Base-by-base conservation (phyloP, 2,888 invertebrate species). In the Drosophila ustulata region DNA sequence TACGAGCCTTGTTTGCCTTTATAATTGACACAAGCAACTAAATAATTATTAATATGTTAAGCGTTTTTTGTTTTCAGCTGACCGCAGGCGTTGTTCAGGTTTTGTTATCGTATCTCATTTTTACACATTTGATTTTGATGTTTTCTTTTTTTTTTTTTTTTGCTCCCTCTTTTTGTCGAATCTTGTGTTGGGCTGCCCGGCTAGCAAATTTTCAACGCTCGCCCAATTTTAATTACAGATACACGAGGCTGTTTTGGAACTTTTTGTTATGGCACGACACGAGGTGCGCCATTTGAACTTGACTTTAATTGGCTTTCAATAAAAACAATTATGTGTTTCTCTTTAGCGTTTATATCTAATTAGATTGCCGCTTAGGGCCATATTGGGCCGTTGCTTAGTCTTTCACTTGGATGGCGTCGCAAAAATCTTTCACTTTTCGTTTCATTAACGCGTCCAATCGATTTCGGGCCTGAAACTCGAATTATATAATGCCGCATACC, bases 261-360 rank as follows among this genome's bases (percentile, higher is more conserved):
- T 55, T 76, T 76, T 76, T 75, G 66, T 68, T 73, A 32, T 67
- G 77, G 58, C 43, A 25, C 50, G 63, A 56, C 71, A 55, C 56
- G 67, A 75, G 82, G 82, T 85, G 88, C 70, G 88, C 82, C 78
- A 59, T 74, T 70, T 83, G 83, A 83, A 88, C 88, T 83, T 88
- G 83, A 88, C 88, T 88, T 85, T 88, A 83, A 83, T 88, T 83
- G 83, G 76, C 75, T 83, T 71, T 88, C 78, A 78, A 85, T 85
- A 70, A 80, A 80, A 76, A 82, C 80, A 85, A 82, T 83, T 81
- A 80, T 78, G 75, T 72, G 64, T 64, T 57, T 65, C 46, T 57
- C 39, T 55, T 53, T 59, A 46, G 41, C 71, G 59, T 53, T 77
- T 58, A 66, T 71, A 55, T 61, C 76, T 75, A 79, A 78, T 79